These are phyloP conservation scores for Sarcophaga carnaria DNA, from an alignment of 2,888 invertebrate genomes.

Conservation along the genomic window DNA sequence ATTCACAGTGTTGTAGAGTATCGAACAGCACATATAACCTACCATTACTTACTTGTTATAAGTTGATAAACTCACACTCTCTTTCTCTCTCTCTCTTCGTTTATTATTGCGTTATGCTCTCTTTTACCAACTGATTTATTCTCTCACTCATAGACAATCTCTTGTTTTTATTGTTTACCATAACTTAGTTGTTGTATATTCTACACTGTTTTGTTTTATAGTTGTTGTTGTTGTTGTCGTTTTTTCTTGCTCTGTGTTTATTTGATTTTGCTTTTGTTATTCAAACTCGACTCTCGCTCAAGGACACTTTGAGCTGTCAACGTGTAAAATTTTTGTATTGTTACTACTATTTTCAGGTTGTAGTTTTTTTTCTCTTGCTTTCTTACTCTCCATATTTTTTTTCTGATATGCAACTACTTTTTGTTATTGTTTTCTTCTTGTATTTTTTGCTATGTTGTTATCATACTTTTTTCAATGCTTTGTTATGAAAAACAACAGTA, in stretches of 20 bases:
- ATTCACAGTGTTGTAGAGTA: too few species aligned
- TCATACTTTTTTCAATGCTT: slow-evolving; percentile 21
- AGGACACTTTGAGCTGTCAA: slow-evolving; percentile 75
- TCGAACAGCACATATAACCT: too few species aligned
- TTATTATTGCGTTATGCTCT: too few species aligned
- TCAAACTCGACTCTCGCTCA: slow-evolving; percentile 75
- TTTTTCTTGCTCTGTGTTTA: slow-evolving; percentile 21
- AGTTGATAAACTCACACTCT: not conserved
- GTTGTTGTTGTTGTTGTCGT: not conserved
- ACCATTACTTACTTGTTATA: too few species aligned
- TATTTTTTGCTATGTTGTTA: slow-evolving; percentile 46
- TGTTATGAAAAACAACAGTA: slow-evolving; percentile 4
- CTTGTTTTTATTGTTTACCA: slow-evolving; percentile 72
- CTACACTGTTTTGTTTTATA: not conserved
- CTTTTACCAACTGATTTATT: not conserved
- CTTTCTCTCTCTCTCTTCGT: not conserved
- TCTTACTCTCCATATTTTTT: not conserved
- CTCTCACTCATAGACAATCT: slow-evolving; percentile 46
- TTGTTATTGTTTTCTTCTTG: slow-evolving; percentile 29
- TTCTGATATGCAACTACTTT: slow-evolving; percentile 56
- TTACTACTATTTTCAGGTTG: slow-evolving; percentile 52
- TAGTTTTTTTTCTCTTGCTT: not conserved
- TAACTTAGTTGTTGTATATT: slow-evolving; percentile 43
- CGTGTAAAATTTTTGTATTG: slow-evolving; percentile 67
- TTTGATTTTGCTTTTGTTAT: slow-evolving; percentile 55